Evolutionary conservation across 2,888 invertebrate genomes (phyloP), one percentile per base, ranked within the genome.

Genomic region (Hyles lineata): DNA sequence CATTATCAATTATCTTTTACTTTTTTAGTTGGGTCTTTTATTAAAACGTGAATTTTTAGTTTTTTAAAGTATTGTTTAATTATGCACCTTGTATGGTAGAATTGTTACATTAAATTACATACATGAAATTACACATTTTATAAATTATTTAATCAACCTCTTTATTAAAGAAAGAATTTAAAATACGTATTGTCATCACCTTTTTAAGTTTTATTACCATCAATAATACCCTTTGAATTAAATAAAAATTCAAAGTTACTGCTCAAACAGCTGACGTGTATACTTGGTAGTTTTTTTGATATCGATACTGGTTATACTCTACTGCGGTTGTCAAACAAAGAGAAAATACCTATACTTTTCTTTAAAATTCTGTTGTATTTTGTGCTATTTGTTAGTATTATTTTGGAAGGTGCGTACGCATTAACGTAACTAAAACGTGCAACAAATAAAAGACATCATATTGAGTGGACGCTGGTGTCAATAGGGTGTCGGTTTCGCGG

Each of bases 301-400:
- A 59, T 60, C 21, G 61, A 58, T 67, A 58, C 55, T 78, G 76
- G 75, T 78, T 35, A 76, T 21, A 23, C 55, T 75, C 55, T 75
- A 32, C 11, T 58, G 59, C 60, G 85, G 85, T 87, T 89, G 88
- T 86, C 90, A 91, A 91, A 91, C 90, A 91, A 89, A 85, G 85
- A 85, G 79, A 84, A 85, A 83, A 83, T 83, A 82, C 74, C 76
- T 79, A 75, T 74, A 76, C 77, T 85, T 84, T 87, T 84, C 82
- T 77, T 63, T 77, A 76, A 80, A 90, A 90, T 85, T 88, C 83
- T 77, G 73, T 79, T 79, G 82, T 86, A 83, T 83, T 85, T 84
- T 77, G 77, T 82, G 81, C 76, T 80, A 77, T 78, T 79, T 78
- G 73, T 76, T 83, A 81, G 76, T 82, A 84, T 82, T 79, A 79